phyloP scores from a whole-genome alignment of 2,888 invertebrate genomes.

The Leptinotarsa juncta region DNA sequence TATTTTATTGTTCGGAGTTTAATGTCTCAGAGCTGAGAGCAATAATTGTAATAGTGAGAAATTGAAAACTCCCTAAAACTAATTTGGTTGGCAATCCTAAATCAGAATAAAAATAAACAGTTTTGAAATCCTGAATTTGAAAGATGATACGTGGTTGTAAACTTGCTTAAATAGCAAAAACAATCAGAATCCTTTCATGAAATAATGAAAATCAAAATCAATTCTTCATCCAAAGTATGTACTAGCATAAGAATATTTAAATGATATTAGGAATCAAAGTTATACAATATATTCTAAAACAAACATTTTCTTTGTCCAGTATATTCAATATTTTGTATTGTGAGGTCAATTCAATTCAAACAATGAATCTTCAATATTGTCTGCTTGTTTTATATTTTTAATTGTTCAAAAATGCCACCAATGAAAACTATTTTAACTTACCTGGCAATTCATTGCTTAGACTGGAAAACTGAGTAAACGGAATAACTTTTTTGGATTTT shows the following conservation, averaged over 20 bases:
- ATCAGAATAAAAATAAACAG: too few species aligned
- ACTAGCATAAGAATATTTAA: not conserved
- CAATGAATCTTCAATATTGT: too few species aligned
- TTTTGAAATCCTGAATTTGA: not conserved
- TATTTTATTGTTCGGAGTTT: too few species aligned
- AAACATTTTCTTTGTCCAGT: slow-evolving; percentile 13
- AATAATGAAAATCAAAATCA: slow-evolving; percentile 29
- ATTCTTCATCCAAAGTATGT: slow-evolving; percentile 32
- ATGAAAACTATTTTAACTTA: too few species aligned
- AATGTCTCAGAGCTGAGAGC: too few species aligned
- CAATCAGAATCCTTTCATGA: not conserved
- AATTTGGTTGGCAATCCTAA: too few species aligned
- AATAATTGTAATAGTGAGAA: too few species aligned
- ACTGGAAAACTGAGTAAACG: too few species aligned
- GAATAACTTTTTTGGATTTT: slow-evolving; percentile 44
- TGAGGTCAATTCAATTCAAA: too few species aligned
- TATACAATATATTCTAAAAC: not conserved
- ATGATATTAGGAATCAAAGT: not conserved
- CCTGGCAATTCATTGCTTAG: too few species aligned
- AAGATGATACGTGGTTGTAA: slow-evolving; percentile 5
- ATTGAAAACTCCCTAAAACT: too few species aligned
- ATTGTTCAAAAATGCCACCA: not conserved
- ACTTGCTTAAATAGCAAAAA: not conserved
- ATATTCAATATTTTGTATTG: too few species aligned
- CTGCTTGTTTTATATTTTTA: not conserved